These are phyloP conservation scores for Drosophila ananassae DNA, from an alignment of 1,140 invertebrate genomes.

Conservation along the genomic window DNA sequence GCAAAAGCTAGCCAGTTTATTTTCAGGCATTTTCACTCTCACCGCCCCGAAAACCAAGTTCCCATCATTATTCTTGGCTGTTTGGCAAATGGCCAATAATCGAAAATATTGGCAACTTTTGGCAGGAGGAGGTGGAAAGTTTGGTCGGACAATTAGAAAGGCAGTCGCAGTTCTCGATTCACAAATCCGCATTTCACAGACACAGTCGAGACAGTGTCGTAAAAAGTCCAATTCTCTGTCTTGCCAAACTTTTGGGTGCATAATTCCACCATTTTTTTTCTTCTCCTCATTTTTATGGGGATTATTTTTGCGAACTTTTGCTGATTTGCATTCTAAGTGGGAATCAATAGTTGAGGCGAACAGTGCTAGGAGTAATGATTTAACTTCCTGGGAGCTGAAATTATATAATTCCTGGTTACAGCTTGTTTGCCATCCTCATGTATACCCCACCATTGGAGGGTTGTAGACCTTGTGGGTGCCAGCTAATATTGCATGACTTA, in stretches of 20 bases:
- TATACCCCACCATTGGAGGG: neutral
- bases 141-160: conserved; percentile 73
- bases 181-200: neutral
- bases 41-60: neutral
- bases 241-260: conserved; percentile 42
- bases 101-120: conserved; percentile 83
- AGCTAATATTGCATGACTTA: conserved; percentile 71
- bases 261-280: conserved; percentile 46
- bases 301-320: conserved; percentile 28
- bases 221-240: conserved; percentile 31
- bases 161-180: conserved; percentile 45
- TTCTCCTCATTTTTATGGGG: conserved; percentile 19
- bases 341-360: conserved; percentile 56
- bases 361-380: conserved; percentile 14
- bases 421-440: conserved; percentile 33
- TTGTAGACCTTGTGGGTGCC: conserved; percentile 18
- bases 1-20: conserved; percentile 43
- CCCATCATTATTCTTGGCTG: conserved; percentile 3
- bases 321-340: conserved; percentile 61
- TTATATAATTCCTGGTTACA: conserved; percentile 55
- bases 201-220: conserved; percentile 38
- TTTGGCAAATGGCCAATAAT: conserved; percentile 83
- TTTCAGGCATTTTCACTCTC: conserved; percentile 45
- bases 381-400: conserved; percentile 22
- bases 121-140: conserved; percentile 57